A percentile compares a stretch with the other conserved stretches of the same genome.
Conservation (phyloP, 1,140 invertebrate genomes). For the Aradophagus sp. region DNA sequence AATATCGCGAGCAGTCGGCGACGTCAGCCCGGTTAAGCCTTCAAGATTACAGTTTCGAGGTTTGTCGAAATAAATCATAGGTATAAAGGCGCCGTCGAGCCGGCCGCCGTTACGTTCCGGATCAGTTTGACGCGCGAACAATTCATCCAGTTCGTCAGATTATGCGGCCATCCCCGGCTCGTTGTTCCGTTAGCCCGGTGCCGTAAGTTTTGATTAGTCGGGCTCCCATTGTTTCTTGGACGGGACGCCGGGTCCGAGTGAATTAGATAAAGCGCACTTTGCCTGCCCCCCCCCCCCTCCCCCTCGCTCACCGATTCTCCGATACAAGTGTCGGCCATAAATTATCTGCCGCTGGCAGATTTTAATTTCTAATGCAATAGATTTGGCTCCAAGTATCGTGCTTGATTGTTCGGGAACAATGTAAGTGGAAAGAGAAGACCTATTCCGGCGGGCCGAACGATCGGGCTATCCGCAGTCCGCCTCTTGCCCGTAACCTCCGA, state of each 20-base stretch:
- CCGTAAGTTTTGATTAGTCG: constrained; percentile 35
- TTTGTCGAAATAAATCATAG: constrained; percentile 69
- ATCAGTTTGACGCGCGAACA: constrained; percentile 64
- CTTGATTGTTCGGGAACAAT: constrained; percentile 51
- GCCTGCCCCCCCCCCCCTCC: not conserved
- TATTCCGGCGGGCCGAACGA: constrained; percentile 45
- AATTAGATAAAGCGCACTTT: constrained; percentile 8
- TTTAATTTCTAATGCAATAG: constrained; percentile 57
- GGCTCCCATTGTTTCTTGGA: constrained; percentile 17
- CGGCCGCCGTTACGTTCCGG: constrained; percentile 62
- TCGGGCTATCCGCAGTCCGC: constrained; percentile 32
- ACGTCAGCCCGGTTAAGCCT: constrained; percentile 63
- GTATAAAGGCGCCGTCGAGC: constrained; percentile 58
- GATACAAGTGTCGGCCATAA: constrained; percentile 22
- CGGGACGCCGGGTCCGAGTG: not conserved
- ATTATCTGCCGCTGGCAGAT: constrained; percentile 35
- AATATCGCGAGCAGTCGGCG: constrained; percentile 61
- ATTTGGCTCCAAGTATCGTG: constrained; percentile 40
- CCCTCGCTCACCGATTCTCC: no score
- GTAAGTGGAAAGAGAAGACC: constrained; percentile 55
- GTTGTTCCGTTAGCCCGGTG: constrained; percentile 24
- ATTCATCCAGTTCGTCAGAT: constrained; percentile 31
- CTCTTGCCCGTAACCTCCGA: constrained; percentile 27
- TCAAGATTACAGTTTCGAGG: constrained; percentile 68
- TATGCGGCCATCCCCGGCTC: constrained; percentile 13